These are phyloP conservation scores for Labroides dimidiatus DNA, from an alignment of 2,797 vertebrate genomes.

Conservation along the genomic window DNA sequence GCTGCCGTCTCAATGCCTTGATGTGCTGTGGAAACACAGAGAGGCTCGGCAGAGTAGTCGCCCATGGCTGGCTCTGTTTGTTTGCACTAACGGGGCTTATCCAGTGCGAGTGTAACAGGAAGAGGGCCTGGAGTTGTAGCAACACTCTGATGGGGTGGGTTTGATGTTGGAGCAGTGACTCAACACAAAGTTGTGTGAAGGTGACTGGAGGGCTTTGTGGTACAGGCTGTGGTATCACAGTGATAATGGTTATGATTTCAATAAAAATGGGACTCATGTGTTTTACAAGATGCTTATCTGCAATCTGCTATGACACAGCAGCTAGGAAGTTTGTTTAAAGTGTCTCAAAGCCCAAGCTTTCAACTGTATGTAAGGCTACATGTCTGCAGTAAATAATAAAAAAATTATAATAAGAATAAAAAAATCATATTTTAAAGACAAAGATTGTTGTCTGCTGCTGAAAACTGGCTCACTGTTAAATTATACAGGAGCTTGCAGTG, in stretches of 20 bases:
- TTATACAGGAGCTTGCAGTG: neutral
- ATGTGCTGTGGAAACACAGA: slow-evolving; percentile 65
- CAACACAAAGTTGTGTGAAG: slow-evolving; percentile 42
- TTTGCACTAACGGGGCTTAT: slow-evolving; percentile 62
- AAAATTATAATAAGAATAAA: neutral
- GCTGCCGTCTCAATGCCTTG: slow-evolving; percentile 60
- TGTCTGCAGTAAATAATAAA: no score
- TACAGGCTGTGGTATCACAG: neutral
- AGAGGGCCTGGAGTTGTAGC: slow-evolving; percentile 54
- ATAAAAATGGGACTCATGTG: neutral
- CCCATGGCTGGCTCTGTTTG: slow-evolving; percentile 50
- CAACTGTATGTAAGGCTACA: no score
- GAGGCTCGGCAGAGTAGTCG: slow-evolving; percentile 46
- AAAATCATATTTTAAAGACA: no score
- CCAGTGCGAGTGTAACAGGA: slow-evolving; percentile 61
- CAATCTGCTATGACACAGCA: neutral
- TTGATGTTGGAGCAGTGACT: slow-evolving; percentile 59
- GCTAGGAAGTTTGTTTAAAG: neutral
- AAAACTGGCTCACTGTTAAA: no score
- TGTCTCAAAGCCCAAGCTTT: neutral
- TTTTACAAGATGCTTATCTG: neutral
- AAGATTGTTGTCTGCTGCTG: no score
- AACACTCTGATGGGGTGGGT: slow-evolving; percentile 47
- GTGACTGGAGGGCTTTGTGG: slow-evolving; percentile 15
- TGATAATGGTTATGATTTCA: neutral